Conservation (phyloP, 2,113 vertebrate species). For the Perca fluviatilis region DNA sequence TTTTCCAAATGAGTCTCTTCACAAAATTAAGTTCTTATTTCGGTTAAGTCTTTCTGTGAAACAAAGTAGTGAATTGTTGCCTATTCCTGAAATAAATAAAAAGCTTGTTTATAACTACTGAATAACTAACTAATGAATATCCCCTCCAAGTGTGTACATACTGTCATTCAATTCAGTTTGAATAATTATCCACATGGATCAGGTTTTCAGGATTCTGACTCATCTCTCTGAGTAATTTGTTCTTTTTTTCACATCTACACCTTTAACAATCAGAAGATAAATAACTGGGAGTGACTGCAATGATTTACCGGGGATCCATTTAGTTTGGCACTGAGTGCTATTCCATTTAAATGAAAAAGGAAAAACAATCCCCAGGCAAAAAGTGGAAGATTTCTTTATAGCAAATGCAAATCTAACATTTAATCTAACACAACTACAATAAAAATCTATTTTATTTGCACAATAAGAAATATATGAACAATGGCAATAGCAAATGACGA, state of each 20-base stretch:
- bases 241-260: background rate
- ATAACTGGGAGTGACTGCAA: no score
- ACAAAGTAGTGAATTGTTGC: background rate
- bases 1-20: background rate
- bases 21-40: background rate
- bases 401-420: slow-evolving; percentile 24
- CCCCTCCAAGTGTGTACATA: background rate
- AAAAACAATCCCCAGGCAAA: background rate
- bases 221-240: background rate
- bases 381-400: slow-evolving; percentile 9
- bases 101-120: background rate
- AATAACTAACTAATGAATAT: background rate
- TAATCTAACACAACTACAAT: background rate
- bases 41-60: background rate
- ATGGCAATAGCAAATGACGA: background rate
- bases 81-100: background rate
- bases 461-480: slow-evolving; percentile 6
- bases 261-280: background rate
- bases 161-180: background rate
- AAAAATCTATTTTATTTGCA: background rate
- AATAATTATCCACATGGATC: background rate
- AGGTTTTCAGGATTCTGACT: background rate
- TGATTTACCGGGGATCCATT: background rate
- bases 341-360: background rate
- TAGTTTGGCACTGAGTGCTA: background rate